Evolutionary conservation across 2,797 vertebrate species (phyloP).

Genomic region (Chloroceryle inda): DNA sequence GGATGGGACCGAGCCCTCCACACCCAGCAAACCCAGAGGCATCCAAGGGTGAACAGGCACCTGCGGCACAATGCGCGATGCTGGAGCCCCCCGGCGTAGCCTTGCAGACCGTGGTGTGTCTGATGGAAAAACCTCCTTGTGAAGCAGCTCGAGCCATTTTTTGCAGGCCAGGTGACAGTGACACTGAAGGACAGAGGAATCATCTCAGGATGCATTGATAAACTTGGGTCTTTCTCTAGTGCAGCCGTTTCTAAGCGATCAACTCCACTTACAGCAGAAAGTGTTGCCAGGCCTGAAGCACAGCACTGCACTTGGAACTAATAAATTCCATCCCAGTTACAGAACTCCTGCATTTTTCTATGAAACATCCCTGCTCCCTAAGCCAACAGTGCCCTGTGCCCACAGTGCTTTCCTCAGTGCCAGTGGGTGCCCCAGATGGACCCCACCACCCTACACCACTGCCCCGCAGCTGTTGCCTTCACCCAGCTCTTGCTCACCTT

Average conservation of each 20-base stretch:
- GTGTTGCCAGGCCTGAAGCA: background rate
- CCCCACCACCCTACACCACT: rapidly evolving
- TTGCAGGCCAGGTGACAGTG: background rate
- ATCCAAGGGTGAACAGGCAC: rapidly evolving
- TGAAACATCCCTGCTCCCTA: too few relatives aligned
- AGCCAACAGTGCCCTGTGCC: background rate
- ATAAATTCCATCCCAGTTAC: background rate
- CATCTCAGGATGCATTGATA: rapidly evolving
- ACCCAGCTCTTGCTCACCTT: background rate
- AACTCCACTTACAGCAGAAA: background rate
- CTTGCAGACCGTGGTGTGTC: rapidly evolving
- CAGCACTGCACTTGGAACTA: background rate
- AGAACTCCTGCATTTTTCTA: background rate
- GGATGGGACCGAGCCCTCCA: rapidly evolving
- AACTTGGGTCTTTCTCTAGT: background rate
- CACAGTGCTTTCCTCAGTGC: background rate
- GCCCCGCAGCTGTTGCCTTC: rapidly evolving
- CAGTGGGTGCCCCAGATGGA: background rate
- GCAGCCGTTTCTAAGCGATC: background rate
- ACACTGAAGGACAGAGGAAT: too few relatives aligned
- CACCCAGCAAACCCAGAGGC: rapidly evolving
- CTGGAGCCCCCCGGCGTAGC: background rate
- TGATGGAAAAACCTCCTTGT: background rate
- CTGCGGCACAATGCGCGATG: rapidly evolving
- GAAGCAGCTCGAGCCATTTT: background rate